Evolutionary conservation across 2,888 invertebrate species (phyloP), one percentile per base, ranked within the genome.

Genomic region (Platynereis dumerilii): DNA sequence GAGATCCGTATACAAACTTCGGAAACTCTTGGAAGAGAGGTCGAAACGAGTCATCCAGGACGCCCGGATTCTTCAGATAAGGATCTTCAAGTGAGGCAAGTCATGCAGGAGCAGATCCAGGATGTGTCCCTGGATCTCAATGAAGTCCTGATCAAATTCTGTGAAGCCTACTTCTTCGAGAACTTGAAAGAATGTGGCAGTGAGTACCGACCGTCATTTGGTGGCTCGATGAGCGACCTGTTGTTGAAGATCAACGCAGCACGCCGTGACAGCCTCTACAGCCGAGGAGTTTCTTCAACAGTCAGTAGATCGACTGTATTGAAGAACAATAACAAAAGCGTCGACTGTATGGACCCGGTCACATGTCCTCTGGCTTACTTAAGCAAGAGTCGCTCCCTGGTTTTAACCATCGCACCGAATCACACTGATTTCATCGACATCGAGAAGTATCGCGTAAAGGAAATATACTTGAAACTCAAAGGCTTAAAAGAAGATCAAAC

Each of bases 221-320:
- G 61, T 7, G 61, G 55, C 2, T 29, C 29, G 22, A 20, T 61
- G 24, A 39, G 54, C 2, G 54, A 61, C 3, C 54, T 61, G 17
- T 44, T 61, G 5, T n/a, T 61, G n/a, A 61, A 42, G 44, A 61
- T 61, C 17, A 61, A 61, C 54, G 54, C 29, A 2, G 61, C 61
- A 26, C 34, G 53, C 53, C 12, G 45, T n/a, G 61, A 61, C 29
- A 42, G 44, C 29, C 29, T 61, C 22, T 27, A 54, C 26, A 48
- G 28, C 2, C 45, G 59, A 12, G 17, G 17, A 10, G 12, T 17
- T 10, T 17, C 42, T 17, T 42, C 42, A 12, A 42, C 12, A 10
- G 42, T 42, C 42, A 42, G 42, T 42, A 10, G 42, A 17, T 42
- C 17, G 10, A 17, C 17, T 17, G 10, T 17, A 10, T 42, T 42